Evolutionary conservation across 2,888 invertebrate genomes (phyloP), one percentile per base, ranked within the genome.

Genomic region (Tetanocera ferruginea): DNA sequence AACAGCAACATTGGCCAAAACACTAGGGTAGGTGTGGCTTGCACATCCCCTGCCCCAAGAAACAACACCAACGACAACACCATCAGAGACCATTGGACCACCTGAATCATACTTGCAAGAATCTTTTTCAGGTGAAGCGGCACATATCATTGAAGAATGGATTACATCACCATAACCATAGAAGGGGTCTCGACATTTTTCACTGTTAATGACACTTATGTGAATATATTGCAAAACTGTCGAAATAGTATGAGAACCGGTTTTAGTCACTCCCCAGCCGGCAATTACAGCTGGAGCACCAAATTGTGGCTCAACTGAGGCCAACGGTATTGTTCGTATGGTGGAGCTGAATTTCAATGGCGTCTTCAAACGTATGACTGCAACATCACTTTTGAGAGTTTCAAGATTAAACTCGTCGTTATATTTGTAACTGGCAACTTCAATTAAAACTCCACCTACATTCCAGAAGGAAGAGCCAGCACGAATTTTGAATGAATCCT

Each of bases 331-430:
- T 0, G 90, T 83, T 66, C 88, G 87, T 0, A 91, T 89, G 9
- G 81, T 85, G 0, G 89, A 84, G 79, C 83, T 89, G 69, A 90
- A 90, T 17, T 83, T 77, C 69, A 93, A 85, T 0, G 91, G 86
- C 1, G 86, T 89, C 0, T 87, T 78, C 1, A 93, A 87, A 87
- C 90, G 90, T 17, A 93, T 79, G 79, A 85, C 84, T 0, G 82
- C 66, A 25, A 93, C 88, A 76, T 93, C 93, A 81, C 90, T 90
- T 79, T 92, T 91, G 90, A 91, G 91, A 55, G 89, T 88, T 0
- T 79, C 80, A 25, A 86, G 86, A 17, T 89, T 89, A 83, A 91
- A 93, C 2, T 87, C 85, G 11, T 91, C 90, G 80, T 93, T 91
- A 76, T 82, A 83, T 17, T 77, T 79, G 79, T 84, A 86, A 1